These are phyloP conservation scores for Sinocyclocheilus rhinocerous DNA, from an alignment of 2,113 vertebrate species.

Conservation along the genomic window DNA sequence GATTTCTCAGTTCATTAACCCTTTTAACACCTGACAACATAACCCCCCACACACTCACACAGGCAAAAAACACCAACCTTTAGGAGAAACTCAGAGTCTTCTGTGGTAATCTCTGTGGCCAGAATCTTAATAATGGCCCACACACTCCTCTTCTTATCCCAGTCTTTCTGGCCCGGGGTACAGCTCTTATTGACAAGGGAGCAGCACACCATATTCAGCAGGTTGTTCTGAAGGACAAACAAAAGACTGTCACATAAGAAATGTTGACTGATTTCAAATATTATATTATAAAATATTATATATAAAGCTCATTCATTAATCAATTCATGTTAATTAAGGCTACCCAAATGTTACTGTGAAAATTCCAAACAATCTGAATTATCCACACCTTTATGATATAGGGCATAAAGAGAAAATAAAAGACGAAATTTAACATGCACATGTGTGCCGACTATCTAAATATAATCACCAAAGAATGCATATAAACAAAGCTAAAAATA, in stretches of 20 bases:
- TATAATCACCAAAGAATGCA: too few species aligned
- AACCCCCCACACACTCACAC: not conserved
- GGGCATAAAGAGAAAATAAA: too few species aligned
- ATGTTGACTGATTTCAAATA: not conserved
- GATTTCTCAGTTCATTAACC: too few species aligned
- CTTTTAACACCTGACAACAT: not conserved
- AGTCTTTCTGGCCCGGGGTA: constrained; percentile 65
- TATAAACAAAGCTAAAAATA: not conserved
- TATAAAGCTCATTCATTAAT: too few species aligned
- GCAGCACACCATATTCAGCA: constrained; percentile 80
- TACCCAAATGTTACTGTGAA: too few species aligned
- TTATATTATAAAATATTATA: too few species aligned
- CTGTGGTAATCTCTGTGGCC: constrained; percentile 70
- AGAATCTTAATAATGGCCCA: constrained; percentile 69
- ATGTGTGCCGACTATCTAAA: too few species aligned
- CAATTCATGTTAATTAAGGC: too few species aligned
- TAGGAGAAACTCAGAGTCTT: constrained; percentile 85
- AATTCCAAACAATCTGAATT: too few species aligned
- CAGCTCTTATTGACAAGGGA: constrained; percentile 71
- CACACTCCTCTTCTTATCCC: constrained; percentile 45
- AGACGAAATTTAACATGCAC: too few species aligned
- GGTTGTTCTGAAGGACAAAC: constrained; percentile 71
- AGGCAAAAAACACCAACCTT: constrained; percentile 72
- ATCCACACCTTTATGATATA: too few species aligned
- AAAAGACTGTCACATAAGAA: not conserved